Evolutionary conservation across 2,113 vertebrate species (phyloP).

Genomic region (Esox niger): DNA sequence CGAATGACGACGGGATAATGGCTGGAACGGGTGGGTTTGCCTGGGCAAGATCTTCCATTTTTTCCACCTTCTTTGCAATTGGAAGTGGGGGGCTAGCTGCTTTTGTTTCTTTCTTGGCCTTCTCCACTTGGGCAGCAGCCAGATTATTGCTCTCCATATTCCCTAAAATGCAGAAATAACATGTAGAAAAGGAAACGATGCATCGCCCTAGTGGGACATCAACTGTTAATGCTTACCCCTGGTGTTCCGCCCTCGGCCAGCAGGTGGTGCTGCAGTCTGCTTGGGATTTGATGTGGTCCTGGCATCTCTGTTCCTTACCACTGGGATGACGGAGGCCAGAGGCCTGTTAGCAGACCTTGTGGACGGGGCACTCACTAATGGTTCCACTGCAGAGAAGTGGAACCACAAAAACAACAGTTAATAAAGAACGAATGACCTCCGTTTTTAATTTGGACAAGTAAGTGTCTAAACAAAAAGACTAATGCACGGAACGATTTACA

Average conservation of each 20-base stretch:
- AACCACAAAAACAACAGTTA: conserved; percentile 16
- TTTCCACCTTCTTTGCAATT: conserved; percentile 21
- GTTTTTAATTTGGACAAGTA: conserved; percentile 11
- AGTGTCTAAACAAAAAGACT: conserved; percentile 8
- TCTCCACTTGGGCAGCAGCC: background rate
- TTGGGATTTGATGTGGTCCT: conserved; percentile 49
- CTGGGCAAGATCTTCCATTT: conserved; percentile 27
- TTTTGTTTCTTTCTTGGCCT: background rate
- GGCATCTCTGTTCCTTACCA: conserved; percentile 32
- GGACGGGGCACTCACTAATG: conserved; percentile 16
- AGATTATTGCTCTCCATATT: background rate
- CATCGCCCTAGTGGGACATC: background rate
- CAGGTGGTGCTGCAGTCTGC: conserved; percentile 24
- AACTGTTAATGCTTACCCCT: background rate
- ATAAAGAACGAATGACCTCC: background rate
- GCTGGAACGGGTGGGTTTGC: conserved; percentile 6
- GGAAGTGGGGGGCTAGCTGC: background rate
- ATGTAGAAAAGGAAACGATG: background rate
- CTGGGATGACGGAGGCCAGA: conserved; percentile 24
- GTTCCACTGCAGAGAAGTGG: conserved; percentile 26
- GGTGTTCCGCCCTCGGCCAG: conserved; percentile 26
- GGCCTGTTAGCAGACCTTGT: conserved; percentile 55
- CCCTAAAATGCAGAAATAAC: background rate
- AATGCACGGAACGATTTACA: background rate
- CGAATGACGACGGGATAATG: conserved; percentile 80